phyloP scores from a whole-genome alignment of 2,888 invertebrate genomes.

The Ametastegia equiseti region DNA sequence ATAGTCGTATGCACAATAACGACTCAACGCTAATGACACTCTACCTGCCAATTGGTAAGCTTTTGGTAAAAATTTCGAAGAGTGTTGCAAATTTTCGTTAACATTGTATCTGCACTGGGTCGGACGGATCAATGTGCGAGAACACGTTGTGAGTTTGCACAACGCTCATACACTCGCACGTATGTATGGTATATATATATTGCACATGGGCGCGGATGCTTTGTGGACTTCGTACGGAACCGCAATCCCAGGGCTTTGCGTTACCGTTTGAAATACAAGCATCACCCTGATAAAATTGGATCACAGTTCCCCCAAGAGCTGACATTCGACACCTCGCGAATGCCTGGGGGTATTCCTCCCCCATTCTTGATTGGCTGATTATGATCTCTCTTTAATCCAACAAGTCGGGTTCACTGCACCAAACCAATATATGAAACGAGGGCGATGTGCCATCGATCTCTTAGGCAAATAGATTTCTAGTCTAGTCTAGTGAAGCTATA shows the following conservation, averaged over 20 bases:
- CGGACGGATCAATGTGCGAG: not conserved
- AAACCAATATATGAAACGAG: conserved; percentile 59
- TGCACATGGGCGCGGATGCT: not conserved
- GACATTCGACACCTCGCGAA: conserved; percentile 72
- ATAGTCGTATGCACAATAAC: no score
- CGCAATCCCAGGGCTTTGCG: conserved; percentile 38
- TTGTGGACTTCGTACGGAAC: conserved; percentile 7
- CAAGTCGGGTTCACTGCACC: conserved; percentile 54
- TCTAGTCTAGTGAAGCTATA: no score
- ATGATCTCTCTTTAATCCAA: conserved; percentile 73
- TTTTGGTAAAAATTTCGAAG: no score
- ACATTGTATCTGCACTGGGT: not conserved
- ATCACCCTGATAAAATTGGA: conserved; percentile 40
- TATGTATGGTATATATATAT: not conserved
- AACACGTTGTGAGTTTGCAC: conserved; percentile 35
- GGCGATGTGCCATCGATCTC: conserved; percentile 65
- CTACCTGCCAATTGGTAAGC: no score
- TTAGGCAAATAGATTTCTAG: conserved; percentile 64
- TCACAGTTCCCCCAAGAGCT: conserved; percentile 58
- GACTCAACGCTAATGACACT: no score
- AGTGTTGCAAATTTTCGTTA: no score
- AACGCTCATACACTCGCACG: not conserved
- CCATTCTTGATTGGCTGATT: conserved; percentile 72
- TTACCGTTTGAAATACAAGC: conserved; percentile 43
- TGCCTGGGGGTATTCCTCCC: conserved; percentile 25